phyloP scores from a whole-genome alignment of 1,140 invertebrate species.

The Drosophila punjabiensis region DNA sequence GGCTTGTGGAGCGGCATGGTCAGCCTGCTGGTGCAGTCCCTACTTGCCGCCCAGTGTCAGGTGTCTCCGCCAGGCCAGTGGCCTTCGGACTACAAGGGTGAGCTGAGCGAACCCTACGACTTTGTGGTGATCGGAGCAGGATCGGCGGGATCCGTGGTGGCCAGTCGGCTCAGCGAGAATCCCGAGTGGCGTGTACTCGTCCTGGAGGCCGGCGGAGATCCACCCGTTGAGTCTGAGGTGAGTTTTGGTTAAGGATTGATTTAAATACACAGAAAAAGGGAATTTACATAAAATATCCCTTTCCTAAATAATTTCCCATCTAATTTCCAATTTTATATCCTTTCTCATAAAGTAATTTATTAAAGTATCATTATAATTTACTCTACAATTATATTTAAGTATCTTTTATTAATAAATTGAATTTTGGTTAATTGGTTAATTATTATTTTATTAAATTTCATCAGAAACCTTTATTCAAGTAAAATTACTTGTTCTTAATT shows the following conservation, averaged over 20 bases:
- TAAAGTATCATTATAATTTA: too few relatives aligned
- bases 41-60: conserved; percentile 87
- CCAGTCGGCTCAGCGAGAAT: conserved; percentile 87
- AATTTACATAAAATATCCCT: too few relatives aligned
- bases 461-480: too few relatives aligned
- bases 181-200: conserved; percentile 87
- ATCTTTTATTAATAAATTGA: too few relatives aligned
- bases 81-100: conserved; percentile 87
- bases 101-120: conserved; percentile 83
- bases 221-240: conserved; percentile 86
- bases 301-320: not conserved
- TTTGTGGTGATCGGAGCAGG: conserved; percentile 88
- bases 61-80: conserved; percentile 86
- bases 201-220: conserved; percentile 88
- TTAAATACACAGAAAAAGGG: not conserved
- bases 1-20: conserved; percentile 83
- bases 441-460: too few relatives aligned
- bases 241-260: conserved; percentile 9
- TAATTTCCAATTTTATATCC: too few relatives aligned
- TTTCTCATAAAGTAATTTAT: too few relatives aligned
- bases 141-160: conserved; percentile 88
- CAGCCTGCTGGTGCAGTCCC: conserved; percentile 86
- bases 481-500: too few relatives aligned
- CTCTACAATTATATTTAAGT: too few relatives aligned
- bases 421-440: too few relatives aligned